Evolutionary conservation across 2,113 vertebrate genomes (phyloP).

Genomic region (Hypomesus transpacificus): DNA sequence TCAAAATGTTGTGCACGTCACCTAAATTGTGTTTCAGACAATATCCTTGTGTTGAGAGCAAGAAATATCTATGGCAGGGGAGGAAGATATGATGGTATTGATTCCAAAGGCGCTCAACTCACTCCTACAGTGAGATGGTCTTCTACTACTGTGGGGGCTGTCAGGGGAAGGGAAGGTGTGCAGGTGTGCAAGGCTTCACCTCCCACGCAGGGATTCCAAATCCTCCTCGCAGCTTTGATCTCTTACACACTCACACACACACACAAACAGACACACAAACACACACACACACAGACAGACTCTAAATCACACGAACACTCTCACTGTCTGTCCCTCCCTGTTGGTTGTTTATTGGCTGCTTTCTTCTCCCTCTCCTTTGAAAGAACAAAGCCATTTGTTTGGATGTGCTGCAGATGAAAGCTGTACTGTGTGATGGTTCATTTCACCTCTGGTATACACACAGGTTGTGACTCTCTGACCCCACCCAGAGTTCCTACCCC

Average conservation of each 20-base stretch:
- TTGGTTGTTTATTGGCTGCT: neutral
- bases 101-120: too few species aligned
- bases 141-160: neutral
- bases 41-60: neutral
- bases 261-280: slow-evolving; percentile 11
- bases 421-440: too few species aligned
- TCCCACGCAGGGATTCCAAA: slow-evolving; percentile 61
- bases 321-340: slow-evolving; percentile 10
- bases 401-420: neutral
- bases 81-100: too few species aligned
- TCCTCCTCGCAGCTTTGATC: slow-evolving; percentile 55
- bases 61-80: neutral
- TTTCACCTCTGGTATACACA: too few species aligned
- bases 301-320: neutral
- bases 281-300: neutral
- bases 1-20: too few species aligned
- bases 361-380: neutral
- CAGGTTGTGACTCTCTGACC: too few species aligned
- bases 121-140: slow-evolving; percentile 43
- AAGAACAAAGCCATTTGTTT: neutral
- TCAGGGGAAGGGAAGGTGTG: slow-evolving; percentile 37
- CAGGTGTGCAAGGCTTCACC: slow-evolving; percentile 57
- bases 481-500: too few species aligned
- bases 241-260: slow-evolving; percentile 21
- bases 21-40: too few species aligned